These are phyloP conservation scores for Sericinus montela DNA, from an alignment of 2,888 invertebrate species.

Conservation along the genomic window DNA sequence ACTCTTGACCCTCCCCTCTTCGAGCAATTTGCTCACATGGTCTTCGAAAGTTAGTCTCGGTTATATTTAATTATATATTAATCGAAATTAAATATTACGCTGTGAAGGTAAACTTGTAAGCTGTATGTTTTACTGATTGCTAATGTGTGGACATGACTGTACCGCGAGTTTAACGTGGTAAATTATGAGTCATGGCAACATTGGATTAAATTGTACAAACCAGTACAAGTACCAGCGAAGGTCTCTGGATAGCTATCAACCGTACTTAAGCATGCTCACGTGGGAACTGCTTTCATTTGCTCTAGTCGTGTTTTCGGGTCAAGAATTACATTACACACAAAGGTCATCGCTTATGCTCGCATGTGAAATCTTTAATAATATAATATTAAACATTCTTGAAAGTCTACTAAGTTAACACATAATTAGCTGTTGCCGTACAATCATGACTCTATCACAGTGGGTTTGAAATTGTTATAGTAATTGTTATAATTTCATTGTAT, in stretches of 20 bases:
- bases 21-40: no score
- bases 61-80: no score
- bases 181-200: conserved; percentile 16
- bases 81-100: neutral
- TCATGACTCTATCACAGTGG: no score
- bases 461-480: no score
- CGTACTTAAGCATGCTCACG: conserved; percentile 3
- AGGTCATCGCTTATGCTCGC: neutral
- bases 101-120: neutral
- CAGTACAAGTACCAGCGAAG: conserved; percentile 14
- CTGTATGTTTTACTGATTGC: neutral
- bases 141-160: conserved; percentile 5
- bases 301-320: conserved; percentile 12
- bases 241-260: conserved; percentile 12
- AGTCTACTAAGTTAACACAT: neutral
- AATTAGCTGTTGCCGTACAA: neutral
- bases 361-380: conserved; percentile 4
- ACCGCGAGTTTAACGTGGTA: conserved; percentile 1
- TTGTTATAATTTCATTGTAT: no score
- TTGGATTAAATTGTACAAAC: conserved; percentile 8
- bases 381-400: neutral
- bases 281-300: conserved; percentile 16
- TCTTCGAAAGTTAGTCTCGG: no score
- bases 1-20: no score
- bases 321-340: conserved; percentile 11